Percentiles rank a stretch among this genome's conserved stretches.
Conservation (phyloP, 2,888 invertebrate species). For the Agriopis leucophaearia region DNA sequence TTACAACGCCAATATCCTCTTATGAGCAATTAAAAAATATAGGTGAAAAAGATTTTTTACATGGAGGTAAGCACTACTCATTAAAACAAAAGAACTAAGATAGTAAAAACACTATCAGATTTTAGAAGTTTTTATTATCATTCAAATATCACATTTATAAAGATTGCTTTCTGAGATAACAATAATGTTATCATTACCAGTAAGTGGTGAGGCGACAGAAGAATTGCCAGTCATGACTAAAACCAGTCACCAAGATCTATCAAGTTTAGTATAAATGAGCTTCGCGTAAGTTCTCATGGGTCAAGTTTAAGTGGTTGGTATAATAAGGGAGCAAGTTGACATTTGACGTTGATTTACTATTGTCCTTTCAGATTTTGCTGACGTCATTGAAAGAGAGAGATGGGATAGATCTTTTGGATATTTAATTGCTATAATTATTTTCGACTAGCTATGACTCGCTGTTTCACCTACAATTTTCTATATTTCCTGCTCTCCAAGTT, state of each 20-base stretch:
- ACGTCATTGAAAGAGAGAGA: conserved; percentile 63
- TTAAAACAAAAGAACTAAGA: not conserved
- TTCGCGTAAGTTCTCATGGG: conserved; percentile 59
- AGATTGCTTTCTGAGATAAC: conserved; percentile 79
- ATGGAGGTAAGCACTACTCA: no score
- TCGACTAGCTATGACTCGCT: no score
- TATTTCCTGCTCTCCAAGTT: no score
- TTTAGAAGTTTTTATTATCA: not conserved
- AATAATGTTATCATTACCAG: conserved; percentile 84
- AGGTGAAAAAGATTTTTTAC: no score
- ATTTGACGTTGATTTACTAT: conserved; percentile 85
- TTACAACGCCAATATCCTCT: no score
- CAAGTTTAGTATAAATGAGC: conserved; percentile 49
- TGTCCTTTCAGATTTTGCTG: conserved; percentile 72
- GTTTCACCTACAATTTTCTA: no score
- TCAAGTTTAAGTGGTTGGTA: conserved; percentile 60
- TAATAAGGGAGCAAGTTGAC: conserved; percentile 76
- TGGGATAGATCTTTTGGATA: not conserved
- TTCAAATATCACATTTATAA: conserved; percentile 35
- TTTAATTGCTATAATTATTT: conserved; percentile 37
- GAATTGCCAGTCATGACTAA: conserved; percentile 74
- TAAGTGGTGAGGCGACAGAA: conserved; percentile 81
- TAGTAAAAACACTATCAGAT: not conserved
- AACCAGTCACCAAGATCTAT: conserved; percentile 61
- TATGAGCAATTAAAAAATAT: no score